Conservation (phyloP, 2,888 invertebrate genomes). For the Tolmerus cingulatus region DNA sequence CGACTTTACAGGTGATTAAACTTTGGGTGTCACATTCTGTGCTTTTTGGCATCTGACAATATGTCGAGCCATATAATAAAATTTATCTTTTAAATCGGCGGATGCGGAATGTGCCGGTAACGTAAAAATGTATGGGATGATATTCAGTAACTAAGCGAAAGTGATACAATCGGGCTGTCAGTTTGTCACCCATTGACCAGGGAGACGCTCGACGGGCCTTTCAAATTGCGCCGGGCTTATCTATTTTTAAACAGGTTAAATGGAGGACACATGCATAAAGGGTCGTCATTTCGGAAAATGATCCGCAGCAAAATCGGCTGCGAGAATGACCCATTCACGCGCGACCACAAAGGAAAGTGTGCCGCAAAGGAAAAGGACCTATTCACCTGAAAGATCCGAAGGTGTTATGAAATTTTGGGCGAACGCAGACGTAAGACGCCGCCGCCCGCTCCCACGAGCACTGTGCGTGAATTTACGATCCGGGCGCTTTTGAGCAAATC, state of each 20-base stretch:
- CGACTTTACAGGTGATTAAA: constrained; percentile 25
- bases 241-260: background rate
- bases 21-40: background rate
- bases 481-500: constrained; percentile 25
- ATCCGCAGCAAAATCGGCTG: background rate
- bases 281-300: background rate
- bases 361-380: background rate
- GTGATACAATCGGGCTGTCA: background rate
- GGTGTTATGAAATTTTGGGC: background rate
- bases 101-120: background rate
- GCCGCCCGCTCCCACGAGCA: background rate
- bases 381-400: background rate
- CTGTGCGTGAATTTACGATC: background rate
- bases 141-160: background rate
- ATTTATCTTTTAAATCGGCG: background rate
- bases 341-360: background rate
- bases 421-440: background rate
- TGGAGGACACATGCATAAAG: background rate
- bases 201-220: background rate
- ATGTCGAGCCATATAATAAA: background rate
- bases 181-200: background rate
- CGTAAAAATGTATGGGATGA: constrained; percentile 28
- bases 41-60: background rate
- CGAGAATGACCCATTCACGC: background rate
- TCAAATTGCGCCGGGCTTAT: background rate